Percentiles rank a stretch among this genome's conserved stretches.
phyloP scores from a whole-genome alignment of 2,888 invertebrate species.

The Ichneumon xanthorius region DNA sequence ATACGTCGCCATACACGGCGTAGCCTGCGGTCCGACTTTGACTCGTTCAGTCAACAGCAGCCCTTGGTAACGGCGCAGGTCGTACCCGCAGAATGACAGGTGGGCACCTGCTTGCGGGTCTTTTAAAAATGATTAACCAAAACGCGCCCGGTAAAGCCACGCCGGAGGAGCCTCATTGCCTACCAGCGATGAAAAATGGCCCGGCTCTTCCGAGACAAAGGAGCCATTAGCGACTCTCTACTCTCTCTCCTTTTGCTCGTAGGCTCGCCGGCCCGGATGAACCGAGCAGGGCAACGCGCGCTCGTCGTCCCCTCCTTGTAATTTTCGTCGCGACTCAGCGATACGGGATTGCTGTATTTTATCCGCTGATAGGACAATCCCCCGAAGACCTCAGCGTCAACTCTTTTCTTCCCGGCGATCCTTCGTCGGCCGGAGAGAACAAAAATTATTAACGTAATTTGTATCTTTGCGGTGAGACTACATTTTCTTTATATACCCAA shows the following conservation, averaged over 20 bases:
- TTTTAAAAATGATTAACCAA: conserved; percentile 82
- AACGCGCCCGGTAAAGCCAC: conserved; percentile 67
- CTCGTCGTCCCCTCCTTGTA: conserved; percentile 36
- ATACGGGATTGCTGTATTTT: conserved; percentile 41
- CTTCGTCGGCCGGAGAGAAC: not conserved
- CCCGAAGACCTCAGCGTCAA: conserved; percentile 10
- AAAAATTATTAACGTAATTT: not conserved
- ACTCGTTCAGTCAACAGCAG: conserved; percentile 2
- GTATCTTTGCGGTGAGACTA: not conserved
- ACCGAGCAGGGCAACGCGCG: conserved; percentile 46
- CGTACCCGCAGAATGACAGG: conserved; percentile 61
- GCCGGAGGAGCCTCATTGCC: conserved; percentile 53
- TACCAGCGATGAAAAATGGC: conserved; percentile 79
- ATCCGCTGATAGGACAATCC: conserved; percentile 7
- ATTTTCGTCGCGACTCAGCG: conserved; percentile 48
- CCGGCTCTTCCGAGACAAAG: conserved; percentile 72
- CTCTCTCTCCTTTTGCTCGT: conserved; percentile 64
- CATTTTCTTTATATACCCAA: too few species aligned
- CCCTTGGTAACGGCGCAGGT: conserved; percentile 35
- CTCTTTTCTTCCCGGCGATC: not conserved
- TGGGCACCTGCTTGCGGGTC: conserved; percentile 77
- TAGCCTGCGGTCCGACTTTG: conserved; percentile 35
- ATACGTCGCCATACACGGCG: conserved; percentile 22
- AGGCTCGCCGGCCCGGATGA: conserved; percentile 51
- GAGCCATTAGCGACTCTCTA: conserved; percentile 73